phyloP scores from a whole-genome alignment of 2,888 invertebrate genomes.

The Orthonevra nobilis region DNA sequence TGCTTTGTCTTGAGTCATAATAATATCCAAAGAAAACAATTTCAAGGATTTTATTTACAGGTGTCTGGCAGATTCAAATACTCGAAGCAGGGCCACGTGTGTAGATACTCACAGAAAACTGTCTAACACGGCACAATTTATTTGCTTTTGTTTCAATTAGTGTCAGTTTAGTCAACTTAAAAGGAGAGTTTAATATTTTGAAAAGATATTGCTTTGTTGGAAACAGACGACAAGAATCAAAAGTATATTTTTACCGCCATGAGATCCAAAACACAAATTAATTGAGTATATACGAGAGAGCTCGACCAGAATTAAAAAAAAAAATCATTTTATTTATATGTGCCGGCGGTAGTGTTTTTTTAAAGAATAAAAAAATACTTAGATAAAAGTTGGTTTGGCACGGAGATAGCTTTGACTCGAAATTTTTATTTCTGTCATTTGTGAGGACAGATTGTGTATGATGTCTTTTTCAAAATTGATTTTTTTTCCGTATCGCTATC shows the following conservation, averaged over 20 bases:
- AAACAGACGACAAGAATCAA: background rate
- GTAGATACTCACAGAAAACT: background rate
- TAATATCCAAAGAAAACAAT: no score
- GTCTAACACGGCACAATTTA: conserved; percentile 4
- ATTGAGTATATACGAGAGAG: conserved; percentile 33
- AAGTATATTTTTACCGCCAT: conserved; percentile 2
- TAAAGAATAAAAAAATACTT: background rate
- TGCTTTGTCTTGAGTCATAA: no score
- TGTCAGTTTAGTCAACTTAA: background rate
- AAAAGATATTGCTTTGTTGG: conserved; percentile 7
- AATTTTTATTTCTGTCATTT: conserved; percentile 16
- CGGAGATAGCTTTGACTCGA: background rate
- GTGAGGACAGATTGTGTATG: background rate
- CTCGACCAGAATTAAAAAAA: conserved; percentile 4
- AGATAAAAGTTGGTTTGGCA: background rate
- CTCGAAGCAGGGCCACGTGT: no score
- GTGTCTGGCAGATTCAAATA: background rate
- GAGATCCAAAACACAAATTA: conserved; percentile 27
- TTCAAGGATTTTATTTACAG: background rate
- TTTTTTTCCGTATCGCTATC: background rate
- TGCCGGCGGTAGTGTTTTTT: background rate
- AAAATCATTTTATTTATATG: conserved; percentile 33
- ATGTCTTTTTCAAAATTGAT: background rate
- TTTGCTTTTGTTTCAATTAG: conserved; percentile 21
- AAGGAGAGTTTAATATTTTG: background rate